Conservation (phyloP, 2,888 invertebrate species). For the Sarcophaga rosellei region DNA sequence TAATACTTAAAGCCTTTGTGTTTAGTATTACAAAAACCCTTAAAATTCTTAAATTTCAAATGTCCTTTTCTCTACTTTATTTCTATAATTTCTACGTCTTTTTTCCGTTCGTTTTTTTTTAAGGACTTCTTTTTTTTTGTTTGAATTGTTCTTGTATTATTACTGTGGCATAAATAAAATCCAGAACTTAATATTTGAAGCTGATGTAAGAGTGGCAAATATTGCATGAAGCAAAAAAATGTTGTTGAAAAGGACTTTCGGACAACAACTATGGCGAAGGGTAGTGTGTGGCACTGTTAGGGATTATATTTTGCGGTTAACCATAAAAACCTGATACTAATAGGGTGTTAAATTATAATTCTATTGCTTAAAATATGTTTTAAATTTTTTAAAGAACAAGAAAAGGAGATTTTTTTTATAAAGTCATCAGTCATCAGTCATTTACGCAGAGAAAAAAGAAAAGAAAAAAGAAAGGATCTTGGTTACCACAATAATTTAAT, state of each 20-base stretch:
- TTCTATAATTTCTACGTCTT: neutral
- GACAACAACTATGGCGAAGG: neutral
- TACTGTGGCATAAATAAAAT: neutral
- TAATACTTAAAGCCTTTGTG: conserved; percentile 8
- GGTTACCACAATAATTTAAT: too few species aligned
- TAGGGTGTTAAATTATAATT: conserved; percentile 65
- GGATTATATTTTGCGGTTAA: conserved; percentile 65
- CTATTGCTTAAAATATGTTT: neutral
- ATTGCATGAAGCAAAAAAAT: neutral
- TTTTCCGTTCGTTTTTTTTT: neutral
- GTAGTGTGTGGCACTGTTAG: too few species aligned
- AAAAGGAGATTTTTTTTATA: neutral
- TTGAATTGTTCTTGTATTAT: neutral
- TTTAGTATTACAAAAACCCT: neutral
- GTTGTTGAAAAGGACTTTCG: neutral
- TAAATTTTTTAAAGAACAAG: conserved; percentile 2
- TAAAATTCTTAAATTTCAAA: conserved; percentile 48
- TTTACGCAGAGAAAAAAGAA: neutral
- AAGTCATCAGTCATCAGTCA: conserved; percentile 36
- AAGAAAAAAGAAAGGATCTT: neutral
- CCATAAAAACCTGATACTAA: conserved; percentile 66
- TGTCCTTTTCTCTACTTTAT: neutral
- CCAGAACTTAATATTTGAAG: conserved; percentile 9
- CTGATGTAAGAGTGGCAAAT: neutral
- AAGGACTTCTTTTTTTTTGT: neutral